Percentiles rank a stretch among this genome's conserved stretches.
phyloP scores from a whole-genome alignment of 2,888 invertebrate species.

The Drosophila mercatorum region DNA sequence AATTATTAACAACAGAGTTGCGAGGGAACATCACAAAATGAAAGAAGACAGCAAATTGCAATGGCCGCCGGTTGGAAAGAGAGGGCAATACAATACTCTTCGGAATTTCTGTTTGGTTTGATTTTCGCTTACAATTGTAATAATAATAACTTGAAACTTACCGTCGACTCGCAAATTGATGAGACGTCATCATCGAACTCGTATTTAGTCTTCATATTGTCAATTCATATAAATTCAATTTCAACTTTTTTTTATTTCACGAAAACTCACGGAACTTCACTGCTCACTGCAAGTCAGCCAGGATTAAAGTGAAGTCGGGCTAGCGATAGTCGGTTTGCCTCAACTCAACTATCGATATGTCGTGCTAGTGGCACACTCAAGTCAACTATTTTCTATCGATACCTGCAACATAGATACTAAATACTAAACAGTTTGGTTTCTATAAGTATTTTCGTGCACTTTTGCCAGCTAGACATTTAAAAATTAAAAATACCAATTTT shows the following conservation, averaged over 20 bases:
- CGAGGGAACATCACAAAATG: background rate
- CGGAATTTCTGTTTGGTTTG: background rate
- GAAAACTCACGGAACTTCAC: background rate
- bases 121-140: too few species aligned
- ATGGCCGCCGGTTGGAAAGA: background rate
- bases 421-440: background rate
- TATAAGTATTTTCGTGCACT: background rate
- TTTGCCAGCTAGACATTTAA: background rate
- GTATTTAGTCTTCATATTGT: constrained; percentile 82
- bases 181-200: constrained; percentile 87
- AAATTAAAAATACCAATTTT: background rate
- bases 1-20: too few species aligned
- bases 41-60: background rate
- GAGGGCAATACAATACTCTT: background rate
- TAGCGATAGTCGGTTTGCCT: background rate
- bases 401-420: background rate
- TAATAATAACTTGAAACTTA: constrained; percentile 85
- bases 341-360: background rate
- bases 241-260: background rate
- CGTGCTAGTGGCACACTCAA: background rate
- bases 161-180: constrained; percentile 95
- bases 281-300: background rate
- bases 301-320: background rate
- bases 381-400: background rate
- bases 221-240: background rate